Evolutionary conservation across 2,797 vertebrate species (phyloP).

Genomic region (Harpagifer antarcticus): DNA sequence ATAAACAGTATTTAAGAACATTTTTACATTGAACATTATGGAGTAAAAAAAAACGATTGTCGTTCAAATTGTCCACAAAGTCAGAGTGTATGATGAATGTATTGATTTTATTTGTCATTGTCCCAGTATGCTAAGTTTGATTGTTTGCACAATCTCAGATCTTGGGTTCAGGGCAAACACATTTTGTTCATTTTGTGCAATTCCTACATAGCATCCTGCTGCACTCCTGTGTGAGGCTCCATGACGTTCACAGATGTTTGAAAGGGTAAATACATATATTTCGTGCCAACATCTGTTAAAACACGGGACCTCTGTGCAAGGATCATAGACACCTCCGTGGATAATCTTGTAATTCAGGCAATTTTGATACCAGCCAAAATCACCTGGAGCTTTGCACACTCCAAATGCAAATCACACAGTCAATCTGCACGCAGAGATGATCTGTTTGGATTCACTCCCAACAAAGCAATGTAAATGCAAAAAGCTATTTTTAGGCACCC

Average conservation of each 20-base stretch:
- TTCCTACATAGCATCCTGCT: slow-evolving; percentile 50
- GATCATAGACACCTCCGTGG: slow-evolving; percentile 36
- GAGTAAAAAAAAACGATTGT: not conserved
- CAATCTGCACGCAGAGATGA: slow-evolving; percentile 45
- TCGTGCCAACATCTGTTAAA: slow-evolving; percentile 62
- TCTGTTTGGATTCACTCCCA: slow-evolving; percentile 60
- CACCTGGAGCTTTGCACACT: slow-evolving; percentile 10
- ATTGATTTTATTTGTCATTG: not conserved
- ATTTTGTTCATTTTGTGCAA: slow-evolving; percentile 42
- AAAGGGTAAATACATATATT: slow-evolving; percentile 40
- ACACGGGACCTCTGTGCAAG: slow-evolving; percentile 46
- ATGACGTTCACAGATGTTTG: slow-evolving; percentile 59
- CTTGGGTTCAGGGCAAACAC: slow-evolving; percentile 12
- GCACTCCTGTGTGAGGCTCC: slow-evolving; percentile 40
- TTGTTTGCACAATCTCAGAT: slow-evolving; percentile 40
- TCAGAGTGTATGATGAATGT: slow-evolving; percentile 3
- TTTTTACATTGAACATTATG: no score
- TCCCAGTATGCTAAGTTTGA: slow-evolving; percentile 39
- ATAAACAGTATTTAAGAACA: no score
- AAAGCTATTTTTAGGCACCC: slow-evolving; percentile 71
- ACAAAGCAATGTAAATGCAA: slow-evolving; percentile 69
- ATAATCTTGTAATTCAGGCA: slow-evolving; percentile 33
- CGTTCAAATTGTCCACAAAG: slow-evolving; percentile 12
- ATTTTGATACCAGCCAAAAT: slow-evolving; percentile 41
- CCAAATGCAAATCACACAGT: slow-evolving; percentile 57